Evolutionary conservation across 2,888 invertebrate species (phyloP), one percentile per base, ranked within the genome.

Genomic region (Dysmachus trigonus): DNA sequence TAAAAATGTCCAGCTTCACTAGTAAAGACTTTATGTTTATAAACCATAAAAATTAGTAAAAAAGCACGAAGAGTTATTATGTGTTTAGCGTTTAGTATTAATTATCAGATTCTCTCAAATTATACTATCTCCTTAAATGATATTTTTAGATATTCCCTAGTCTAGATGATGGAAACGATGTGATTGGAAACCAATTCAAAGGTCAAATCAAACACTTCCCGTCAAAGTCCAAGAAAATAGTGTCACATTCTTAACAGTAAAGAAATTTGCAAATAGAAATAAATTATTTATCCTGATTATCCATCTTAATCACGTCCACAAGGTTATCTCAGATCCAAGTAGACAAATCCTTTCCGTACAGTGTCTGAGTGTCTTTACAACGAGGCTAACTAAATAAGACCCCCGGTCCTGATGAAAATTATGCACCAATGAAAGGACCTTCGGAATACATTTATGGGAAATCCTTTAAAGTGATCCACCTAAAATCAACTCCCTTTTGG

Each of bases 391-490:
- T 74, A 74, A 85, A 85, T 85, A 85, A 85, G 72, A 73, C 83
- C 7, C 7, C 35, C 62, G 22, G 62, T 10, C 13, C 22, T 33
- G 77, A n/a, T 1, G 41, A 51, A 85, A 74, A 85, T 74, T 85
- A 73, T 73, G 71, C 38, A 72, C 53, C 72, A 72, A n/a, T 71
- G 31, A 85, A 85, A 85, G 35, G 33, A 73, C 33, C 74, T 31
- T 33, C 31, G 33, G 85, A 73, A 85, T 74, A 85, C 74, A 85
- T 85, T 85, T 85, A 85, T 85, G 74, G 33, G 51, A 22, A 85
- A 51, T 33, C 85, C 85, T 85, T 85, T 85, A 85, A 85, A 85
- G 74, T 85, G 85, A 74, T 85, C 72, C 85, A 27, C 74, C 74
- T 74, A 85, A 74, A 74, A 85, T 74, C 18, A 85, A 85, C 74